phyloP scores from a whole-genome alignment of 2,888 invertebrate genomes.

The Neuroscelio doddi region DNA sequence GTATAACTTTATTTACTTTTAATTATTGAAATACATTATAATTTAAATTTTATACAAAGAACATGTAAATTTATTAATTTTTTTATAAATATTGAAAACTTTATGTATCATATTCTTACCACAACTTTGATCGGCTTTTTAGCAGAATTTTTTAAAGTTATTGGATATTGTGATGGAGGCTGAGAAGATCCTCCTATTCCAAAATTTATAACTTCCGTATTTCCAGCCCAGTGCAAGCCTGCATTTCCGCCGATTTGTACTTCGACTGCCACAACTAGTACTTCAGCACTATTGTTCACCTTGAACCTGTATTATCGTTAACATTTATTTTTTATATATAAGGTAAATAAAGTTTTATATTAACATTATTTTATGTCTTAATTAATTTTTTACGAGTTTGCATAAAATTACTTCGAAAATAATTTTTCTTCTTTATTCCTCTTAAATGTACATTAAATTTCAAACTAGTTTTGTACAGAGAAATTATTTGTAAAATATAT shows the following conservation, averaged over 20 bases:
- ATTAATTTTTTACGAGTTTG: not conserved
- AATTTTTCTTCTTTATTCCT: no score
- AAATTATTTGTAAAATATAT: no score
- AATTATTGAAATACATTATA: no score
- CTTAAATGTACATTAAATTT: no score
- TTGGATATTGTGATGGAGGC: conserved; percentile 76
- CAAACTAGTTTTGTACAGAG: no score
- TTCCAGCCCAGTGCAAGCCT: conserved; percentile 85
- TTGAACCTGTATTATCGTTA: conserved; percentile 75
- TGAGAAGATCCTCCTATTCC: conserved; percentile 84
- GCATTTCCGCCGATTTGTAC: conserved; percentile 82
- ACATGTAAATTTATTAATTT: no score
- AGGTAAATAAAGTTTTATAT: no score
- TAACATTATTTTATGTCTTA: conserved; percentile 9
- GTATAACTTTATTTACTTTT: not conserved
- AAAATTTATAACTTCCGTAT: conserved; percentile 83
- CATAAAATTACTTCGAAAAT: no score
- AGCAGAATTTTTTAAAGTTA: conserved; percentile 81
- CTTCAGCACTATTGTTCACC: conserved; percentile 79
- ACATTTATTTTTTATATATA: no score
- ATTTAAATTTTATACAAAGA: no score
- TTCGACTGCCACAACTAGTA: conserved; percentile 87
- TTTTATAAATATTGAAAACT: no score
- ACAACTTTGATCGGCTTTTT: conserved; percentile 80
- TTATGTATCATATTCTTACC: no score